phyloP scores from a whole-genome alignment of 30 jellyfish, hydroid and myxozoan species.

The Turritopsis dohrnii region DNA sequence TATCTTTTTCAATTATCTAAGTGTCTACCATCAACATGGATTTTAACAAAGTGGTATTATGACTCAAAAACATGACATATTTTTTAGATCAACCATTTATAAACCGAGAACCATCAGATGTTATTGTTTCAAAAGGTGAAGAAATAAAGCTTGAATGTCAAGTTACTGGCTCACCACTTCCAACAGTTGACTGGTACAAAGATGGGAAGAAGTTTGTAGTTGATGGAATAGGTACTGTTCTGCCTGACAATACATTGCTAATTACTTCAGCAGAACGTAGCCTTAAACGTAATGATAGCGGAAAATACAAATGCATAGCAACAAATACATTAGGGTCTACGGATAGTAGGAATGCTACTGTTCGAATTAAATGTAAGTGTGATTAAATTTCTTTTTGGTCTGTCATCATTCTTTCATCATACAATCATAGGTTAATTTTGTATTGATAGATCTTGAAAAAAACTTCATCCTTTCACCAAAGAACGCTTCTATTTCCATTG shows the following conservation, averaged over 20 bases:
- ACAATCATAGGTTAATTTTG: not conserved
- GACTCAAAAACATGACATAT: too few relatives aligned
- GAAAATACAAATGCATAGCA: not conserved
- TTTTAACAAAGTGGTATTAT: too few relatives aligned
- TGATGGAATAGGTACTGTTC: not conserved
- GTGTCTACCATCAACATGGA: too few relatives aligned
- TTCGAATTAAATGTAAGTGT: not conserved
- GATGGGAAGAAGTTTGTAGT: not conserved
- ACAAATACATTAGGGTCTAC: not conserved
- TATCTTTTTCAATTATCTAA: too few relatives aligned
- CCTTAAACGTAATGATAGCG: not conserved
- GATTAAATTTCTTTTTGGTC: not conserved
- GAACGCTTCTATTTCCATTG: constrained; percentile 8
- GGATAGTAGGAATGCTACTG: not conserved
- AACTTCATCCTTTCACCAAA: not conserved
- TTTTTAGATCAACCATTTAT: constrained; percentile 4
- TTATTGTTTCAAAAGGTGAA: not conserved
- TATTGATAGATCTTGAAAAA: constrained; percentile 7
- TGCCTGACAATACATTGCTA: not conserved
- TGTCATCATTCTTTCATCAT: not conserved
- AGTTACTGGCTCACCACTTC: constrained; percentile 38
- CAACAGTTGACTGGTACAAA: constrained; percentile 44
- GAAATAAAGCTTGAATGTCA: not conserved
- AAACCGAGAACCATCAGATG: not conserved
- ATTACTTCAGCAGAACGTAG: not conserved